These are phyloP conservation scores for Rachycentron canadum DNA, from an alignment of 2,797 vertebrate genomes.

Conservation along the genomic window DNA sequence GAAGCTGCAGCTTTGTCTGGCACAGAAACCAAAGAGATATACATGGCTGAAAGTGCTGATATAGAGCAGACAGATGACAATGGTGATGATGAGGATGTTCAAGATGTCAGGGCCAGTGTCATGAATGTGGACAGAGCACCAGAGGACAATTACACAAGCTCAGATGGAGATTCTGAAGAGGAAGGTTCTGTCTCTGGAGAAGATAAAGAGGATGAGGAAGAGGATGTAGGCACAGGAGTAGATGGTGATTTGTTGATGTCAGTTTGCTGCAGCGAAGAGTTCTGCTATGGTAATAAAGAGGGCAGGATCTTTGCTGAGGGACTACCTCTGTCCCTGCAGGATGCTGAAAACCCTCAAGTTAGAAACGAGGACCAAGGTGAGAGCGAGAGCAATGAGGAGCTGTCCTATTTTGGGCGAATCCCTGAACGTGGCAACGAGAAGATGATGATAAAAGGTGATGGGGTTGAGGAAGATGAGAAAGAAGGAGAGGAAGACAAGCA, in stretches of 20 bases:
- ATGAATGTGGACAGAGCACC: neutral
- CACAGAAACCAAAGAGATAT: slow-evolving; percentile 31
- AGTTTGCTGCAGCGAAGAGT: slow-evolving; percentile 1
- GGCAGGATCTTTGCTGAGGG: slow-evolving; percentile 60
- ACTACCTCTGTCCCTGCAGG: slow-evolving; percentile 55
- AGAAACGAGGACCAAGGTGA: slow-evolving; percentile 66
- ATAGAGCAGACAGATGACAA: slow-evolving; percentile 10
- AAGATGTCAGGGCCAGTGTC: slow-evolving; percentile 1
- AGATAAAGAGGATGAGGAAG: slow-evolving; percentile 45
- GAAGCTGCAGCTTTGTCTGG: slow-evolving; percentile 37
- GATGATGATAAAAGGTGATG: slow-evolving; percentile 46
- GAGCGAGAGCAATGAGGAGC: slow-evolving; percentile 54
- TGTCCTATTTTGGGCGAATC: slow-evolving; percentile 64
- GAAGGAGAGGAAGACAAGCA: slow-evolving; percentile 26
- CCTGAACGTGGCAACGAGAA: slow-evolving; percentile 44
- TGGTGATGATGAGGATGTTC: slow-evolving; percentile 32
- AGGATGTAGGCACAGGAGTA: slow-evolving; percentile 28
- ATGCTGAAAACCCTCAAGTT: slow-evolving; percentile 54
- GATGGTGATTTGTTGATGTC: slow-evolving; percentile 46
- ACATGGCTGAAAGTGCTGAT: slow-evolving; percentile 25
- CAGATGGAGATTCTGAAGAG: slow-evolving; percentile 53
- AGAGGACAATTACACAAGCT: slow-evolving; percentile 61
- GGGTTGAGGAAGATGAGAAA: slow-evolving; percentile 40
- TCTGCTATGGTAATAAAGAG: slow-evolving; percentile 51
- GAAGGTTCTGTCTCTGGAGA: slow-evolving; percentile 40